These are phyloP conservation scores for Dysmachus trigonus DNA, from an alignment of 2,888 invertebrate species.

Conservation along the genomic window DNA sequence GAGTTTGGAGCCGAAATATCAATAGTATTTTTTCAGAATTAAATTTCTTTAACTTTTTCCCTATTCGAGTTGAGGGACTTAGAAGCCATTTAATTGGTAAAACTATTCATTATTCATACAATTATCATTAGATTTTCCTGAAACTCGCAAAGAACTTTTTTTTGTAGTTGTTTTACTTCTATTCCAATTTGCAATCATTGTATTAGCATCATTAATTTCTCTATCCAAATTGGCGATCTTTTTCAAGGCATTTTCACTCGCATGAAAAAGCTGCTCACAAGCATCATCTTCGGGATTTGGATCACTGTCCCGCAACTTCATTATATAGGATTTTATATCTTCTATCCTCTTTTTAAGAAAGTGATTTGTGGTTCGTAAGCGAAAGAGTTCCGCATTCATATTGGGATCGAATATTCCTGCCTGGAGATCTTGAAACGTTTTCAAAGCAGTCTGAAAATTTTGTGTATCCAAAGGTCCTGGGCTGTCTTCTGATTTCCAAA, in stretches of 20 bases:
- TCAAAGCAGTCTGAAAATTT: background rate
- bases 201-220: background rate
- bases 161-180: background rate
- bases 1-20: background rate
- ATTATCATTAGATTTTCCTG: too few relatives aligned
- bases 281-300: background rate
- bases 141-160: background rate
- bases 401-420: background rate
- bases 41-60: background rate
- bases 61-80: background rate
- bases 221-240: background rate
- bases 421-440: slow-evolving; percentile 10
- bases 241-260: background rate
- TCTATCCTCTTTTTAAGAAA: background rate
- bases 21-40: background rate
- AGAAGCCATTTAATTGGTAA: background rate
- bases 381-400: background rate
- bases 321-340: background rate
- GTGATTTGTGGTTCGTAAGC: background rate
- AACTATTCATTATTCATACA: too few relatives aligned
- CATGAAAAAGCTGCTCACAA: background rate
- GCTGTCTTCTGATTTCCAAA: background rate
- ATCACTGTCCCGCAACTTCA: background rate
- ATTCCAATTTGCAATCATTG: background rate
- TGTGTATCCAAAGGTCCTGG: background rate